A percentile compares a stretch with the other conserved stretches of the same genome.
Conservation (phyloP, 2,888 invertebrate species). For the Drosophila limbata region DNA sequence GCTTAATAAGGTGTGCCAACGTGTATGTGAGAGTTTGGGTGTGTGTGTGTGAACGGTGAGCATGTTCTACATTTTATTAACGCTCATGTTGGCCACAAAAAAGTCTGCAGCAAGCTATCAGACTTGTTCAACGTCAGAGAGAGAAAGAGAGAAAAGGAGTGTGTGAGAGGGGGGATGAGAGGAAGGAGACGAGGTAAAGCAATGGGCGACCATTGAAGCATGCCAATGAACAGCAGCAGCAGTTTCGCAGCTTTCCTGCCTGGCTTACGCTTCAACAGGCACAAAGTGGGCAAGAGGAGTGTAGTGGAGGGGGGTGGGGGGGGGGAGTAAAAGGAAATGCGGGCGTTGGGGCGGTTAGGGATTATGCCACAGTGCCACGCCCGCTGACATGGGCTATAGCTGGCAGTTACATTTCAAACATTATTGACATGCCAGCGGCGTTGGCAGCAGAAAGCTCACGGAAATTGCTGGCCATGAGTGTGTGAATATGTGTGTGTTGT, state of each 20-base stretch:
- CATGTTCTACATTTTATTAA: slow-evolving; percentile 63
- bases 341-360: slow-evolving; percentile 11
- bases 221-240: slow-evolving; percentile 66
- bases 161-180: not conserved
- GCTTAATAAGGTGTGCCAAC: slow-evolving; percentile 47
- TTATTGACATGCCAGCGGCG: slow-evolving; percentile 78
- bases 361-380: slow-evolving; percentile 41
- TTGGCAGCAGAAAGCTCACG: slow-evolving; percentile 60
- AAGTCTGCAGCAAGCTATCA: slow-evolving; percentile 11
- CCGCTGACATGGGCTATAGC: slow-evolving; percentile 41
- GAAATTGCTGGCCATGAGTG: slow-evolving; percentile 59
- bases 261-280: slow-evolving; percentile 71
- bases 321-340: not conserved
- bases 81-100: slow-evolving; percentile 50
- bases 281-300: slow-evolving; percentile 22
- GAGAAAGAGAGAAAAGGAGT: not conserved
- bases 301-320: not conserved
- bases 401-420: slow-evolving; percentile 75
- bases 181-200: slow-evolving; percentile 22
- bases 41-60: slow-evolving; percentile 32
- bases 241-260: slow-evolving; percentile 39
- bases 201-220: slow-evolving; percentile 65
- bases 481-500: slow-evolving; percentile 8
- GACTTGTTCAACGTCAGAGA: not conserved
- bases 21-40: slow-evolving; percentile 22